Evolutionary conservation across 2,888 invertebrate genomes (phyloP), one percentile per base, ranked within the genome.

Genomic region (Aquatica leii): DNA sequence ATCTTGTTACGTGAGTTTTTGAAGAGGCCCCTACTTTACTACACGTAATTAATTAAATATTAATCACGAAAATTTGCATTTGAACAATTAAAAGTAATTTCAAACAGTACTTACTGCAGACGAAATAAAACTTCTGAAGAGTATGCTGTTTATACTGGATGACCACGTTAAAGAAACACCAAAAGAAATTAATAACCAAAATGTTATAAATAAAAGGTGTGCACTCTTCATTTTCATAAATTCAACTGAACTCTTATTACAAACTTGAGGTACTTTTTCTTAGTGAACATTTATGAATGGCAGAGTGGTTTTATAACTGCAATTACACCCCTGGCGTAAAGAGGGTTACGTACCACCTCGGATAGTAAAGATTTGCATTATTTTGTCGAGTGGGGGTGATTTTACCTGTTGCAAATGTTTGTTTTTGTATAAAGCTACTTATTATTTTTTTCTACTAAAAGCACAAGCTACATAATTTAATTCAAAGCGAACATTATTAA

Each of bases 61-160:
- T 49, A 31, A 24, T 41, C 17, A 9, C 11, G 2, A 20, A 35
- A 34, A 35, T 21, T 41, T 5, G 18, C 1, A 21, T 12, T 24
- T 41, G 31, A 21, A 24, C 11, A 9, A 9, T 24, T 9, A 15
- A 20, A 14, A 48, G 9, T 31, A 17, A 37, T 34, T 14, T n/a
- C n/a, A n/a, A 1, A n/a, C 1, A 34, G 9, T 48, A 55, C 60
- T 66, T 63, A 63, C 60, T n/a, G n/a, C n/a, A n/a, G n/a, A n/a
- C n/a, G n/a, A n/a, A n/a, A n/a, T n/a, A n/a, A n/a, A n/a, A n/a
- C n/a, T n/a, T n/a, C n/a, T n/a, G n/a, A n/a, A 52, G 59, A 69
- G 61, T 5, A 69, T 58, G 14, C 57, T 63, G 20, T 63, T 69
- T 31, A 65, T 65, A 49, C 41, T 65, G 0, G 59, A 65, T 1